A percentile compares a stretch with the other conserved stretches of the same genome.
These are phyloP conservation scores for Lophotis ruficrista DNA, from an alignment of 2,113 vertebrate species.

Conservation along the genomic window DNA sequence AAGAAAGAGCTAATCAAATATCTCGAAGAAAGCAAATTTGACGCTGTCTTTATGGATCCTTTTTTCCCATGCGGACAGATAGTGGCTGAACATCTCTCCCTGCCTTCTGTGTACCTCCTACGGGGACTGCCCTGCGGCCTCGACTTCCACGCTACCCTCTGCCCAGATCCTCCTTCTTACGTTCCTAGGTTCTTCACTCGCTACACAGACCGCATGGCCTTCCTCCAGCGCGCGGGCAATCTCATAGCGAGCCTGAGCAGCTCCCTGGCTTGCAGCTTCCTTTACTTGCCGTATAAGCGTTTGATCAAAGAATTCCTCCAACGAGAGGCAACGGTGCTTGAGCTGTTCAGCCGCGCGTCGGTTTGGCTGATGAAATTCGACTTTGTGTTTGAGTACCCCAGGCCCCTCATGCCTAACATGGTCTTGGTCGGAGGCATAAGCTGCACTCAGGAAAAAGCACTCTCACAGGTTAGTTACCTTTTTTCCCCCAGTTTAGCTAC, in stretches of 20 bases:
- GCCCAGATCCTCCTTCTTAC: slow-evolving; percentile 78
- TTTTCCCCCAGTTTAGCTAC: background rate
- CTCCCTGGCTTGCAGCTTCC: slow-evolving; percentile 29
- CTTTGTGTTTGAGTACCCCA: slow-evolving; percentile 80
- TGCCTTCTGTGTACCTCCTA: slow-evolving; percentile 78
- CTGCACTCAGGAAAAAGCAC: slow-evolving; percentile 65
- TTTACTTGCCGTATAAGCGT: slow-evolving; percentile 61
- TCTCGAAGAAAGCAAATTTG: slow-evolving; percentile 68
- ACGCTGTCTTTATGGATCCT: slow-evolving; percentile 80
- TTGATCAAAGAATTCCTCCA: slow-evolving; percentile 72
- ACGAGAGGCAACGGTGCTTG: slow-evolving; percentile 51
- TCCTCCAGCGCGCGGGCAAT: slow-evolving; percentile 76
- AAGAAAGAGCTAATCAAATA: slow-evolving; percentile 67
- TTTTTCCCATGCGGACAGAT: slow-evolving; percentile 81
- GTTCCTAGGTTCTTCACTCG: slow-evolving; percentile 69
- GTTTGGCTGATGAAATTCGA: slow-evolving; percentile 85
- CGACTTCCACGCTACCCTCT: slow-evolving; percentile 66
- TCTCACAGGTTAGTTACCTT: slow-evolving; percentile 72
- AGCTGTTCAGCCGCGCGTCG: slow-evolving; percentile 73
- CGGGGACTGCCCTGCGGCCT: slow-evolving; percentile 74
- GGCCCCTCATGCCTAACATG: slow-evolving; percentile 82
- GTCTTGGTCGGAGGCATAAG: slow-evolving; percentile 80
- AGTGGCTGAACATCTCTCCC: slow-evolving; percentile 73
- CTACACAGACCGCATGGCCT: slow-evolving; percentile 73
- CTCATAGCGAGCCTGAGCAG: slow-evolving; percentile 42